These are phyloP conservation scores for Microplitis deprimator DNA, from an alignment of 2,888 invertebrate species.

Conservation along the genomic window DNA sequence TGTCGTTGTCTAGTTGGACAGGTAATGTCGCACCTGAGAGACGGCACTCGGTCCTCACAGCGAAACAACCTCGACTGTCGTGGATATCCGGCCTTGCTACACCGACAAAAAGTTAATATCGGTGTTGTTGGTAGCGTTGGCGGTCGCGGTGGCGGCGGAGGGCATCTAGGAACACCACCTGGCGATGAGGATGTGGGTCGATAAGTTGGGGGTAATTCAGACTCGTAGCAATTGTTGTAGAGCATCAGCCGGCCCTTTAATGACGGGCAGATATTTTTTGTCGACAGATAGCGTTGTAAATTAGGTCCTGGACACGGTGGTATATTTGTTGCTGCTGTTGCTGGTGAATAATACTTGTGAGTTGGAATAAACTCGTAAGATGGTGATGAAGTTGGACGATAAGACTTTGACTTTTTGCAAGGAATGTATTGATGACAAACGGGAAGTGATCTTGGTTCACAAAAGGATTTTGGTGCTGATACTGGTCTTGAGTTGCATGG, in stretches of 20 bases:
- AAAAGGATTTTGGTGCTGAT: conserved; percentile 25
- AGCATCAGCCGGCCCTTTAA: conserved; percentile 46
- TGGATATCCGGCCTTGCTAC: not conserved
- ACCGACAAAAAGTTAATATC: not conserved
- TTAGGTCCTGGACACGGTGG: conserved; percentile 51
- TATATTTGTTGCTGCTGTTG: conserved; percentile 31
- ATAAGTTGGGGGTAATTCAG: not conserved
- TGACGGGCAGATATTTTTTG: conserved; percentile 48
- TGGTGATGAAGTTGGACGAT: conserved; percentile 21
- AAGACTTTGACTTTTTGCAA: conserved; percentile 36
- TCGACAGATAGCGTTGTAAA: conserved; percentile 53
- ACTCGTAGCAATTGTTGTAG: conserved; percentile 33
- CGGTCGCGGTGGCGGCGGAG: not conserved
- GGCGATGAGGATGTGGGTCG: not conserved
- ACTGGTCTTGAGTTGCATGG: conserved; percentile 34
- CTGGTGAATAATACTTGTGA: conserved; percentile 11
- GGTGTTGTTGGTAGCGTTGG: not conserved
- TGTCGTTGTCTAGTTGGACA: conserved; percentile 5
- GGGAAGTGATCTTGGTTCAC: conserved; percentile 18
- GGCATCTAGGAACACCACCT: conserved; percentile 3
- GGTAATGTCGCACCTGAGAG: not conserved
- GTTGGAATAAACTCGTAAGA: conserved; percentile 19
- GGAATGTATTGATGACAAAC: conserved; percentile 10
- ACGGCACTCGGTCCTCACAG: not conserved
- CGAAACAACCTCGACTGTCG: not conserved